Evolutionary conservation across 2,797 vertebrate genomes (phyloP), one percentile per base, ranked within the genome.

Genomic region (Halcyon leucocephala): DNA sequence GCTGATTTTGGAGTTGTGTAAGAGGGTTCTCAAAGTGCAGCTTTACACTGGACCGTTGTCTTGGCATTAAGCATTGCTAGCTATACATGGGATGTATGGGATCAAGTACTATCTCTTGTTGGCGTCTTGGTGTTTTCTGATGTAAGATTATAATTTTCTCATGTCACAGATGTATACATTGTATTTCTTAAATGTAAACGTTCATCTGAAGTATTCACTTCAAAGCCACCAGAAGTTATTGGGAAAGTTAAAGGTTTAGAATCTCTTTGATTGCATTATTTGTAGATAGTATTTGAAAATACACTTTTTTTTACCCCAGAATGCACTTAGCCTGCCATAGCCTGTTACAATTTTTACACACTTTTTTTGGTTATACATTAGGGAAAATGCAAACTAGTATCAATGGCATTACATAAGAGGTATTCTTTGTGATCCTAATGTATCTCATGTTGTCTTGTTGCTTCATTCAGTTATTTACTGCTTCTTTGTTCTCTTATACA

Each of bases 401-500:
- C 13, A 35, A 0, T 60, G 37, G 9, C 12, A 93, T 89, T 74
- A 54, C 8, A 3, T 76, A 19, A 15, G 18, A 31, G 10, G 7
- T 35, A 58, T 84, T 89, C 46, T 58, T 1, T 54, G 11, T 41
- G 10, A 28, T 64, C 20, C 31, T 77, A 41, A 35, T 12, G 1
- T 42, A 55, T 35, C 7, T 78, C 57, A 41, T 25, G 14, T 79
- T 78, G 29, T 39, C 72, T 41, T 37, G 19, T 88, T 88, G 29
- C 26, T 81, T 67, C 42, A 20, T 77, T 65, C 82, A 84, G 6
- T 83, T 78, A 51, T 24, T 33, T 51, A 26, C 8, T 72, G 58
- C 77, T 89, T 78, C 31, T 82, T 58, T 86, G 29, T 76, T 82
- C 17, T 91, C 7, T 91, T 33, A 67, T 57, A 37, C 71, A 99